Base-by-base conservation (phyloP, 2,113 vertebrate genomes). In the Saccopteryx bilineata region DNA sequence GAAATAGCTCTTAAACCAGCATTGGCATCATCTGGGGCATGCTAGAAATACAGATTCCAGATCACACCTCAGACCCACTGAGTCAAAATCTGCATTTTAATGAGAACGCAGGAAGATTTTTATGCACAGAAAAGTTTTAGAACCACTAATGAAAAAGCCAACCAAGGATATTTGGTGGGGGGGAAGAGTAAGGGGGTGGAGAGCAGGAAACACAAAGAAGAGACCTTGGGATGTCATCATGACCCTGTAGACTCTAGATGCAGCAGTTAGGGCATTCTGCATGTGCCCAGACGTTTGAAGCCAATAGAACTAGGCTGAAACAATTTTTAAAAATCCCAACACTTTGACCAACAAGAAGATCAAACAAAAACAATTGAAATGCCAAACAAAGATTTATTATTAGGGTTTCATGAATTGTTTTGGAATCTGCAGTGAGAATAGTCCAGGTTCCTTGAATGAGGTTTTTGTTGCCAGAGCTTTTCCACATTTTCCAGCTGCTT, bases 371-470 rank as follows among this genome's bases (percentile, higher is more conserved):
- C 17, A 66, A 79, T 60, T 68, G 87, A 84, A 95, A 90, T 88
- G 5, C 7, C 31, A 85, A 94, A 88, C 23, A 52, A 72, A 68
- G 63, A 76, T 85, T 95, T 95, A 90, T 95, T 95, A 90, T 71
- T 87, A 85, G 84, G 69, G 88, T 93, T 90, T 78, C 91, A 79
- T 85, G 72, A 95, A 31, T 89, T 93, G 60, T 90, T 79, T 94
- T 81, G 74, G 68, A 75, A 60, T 60, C 63, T 72, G 56, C 56
- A 85, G n/a, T 75, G 71, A 12, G 19, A 75, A 39, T 71, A 54
- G 56, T 81, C 46, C 63, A 52, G 52, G 28, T 63, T 86, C 61
- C 72, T 65, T 4, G 8, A 87, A 54, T 19, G 66, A 83, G 15
- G 28, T 60, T 74, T 28, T 65, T 61, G 15, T 84, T 87, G 84